A percentile compares a stretch with the other conserved stretches of the same genome.
These are phyloP conservation scores for Neofelis nebulosa DNA, from an alignment of 2,113 vertebrate species.

Conservation along the genomic window DNA sequence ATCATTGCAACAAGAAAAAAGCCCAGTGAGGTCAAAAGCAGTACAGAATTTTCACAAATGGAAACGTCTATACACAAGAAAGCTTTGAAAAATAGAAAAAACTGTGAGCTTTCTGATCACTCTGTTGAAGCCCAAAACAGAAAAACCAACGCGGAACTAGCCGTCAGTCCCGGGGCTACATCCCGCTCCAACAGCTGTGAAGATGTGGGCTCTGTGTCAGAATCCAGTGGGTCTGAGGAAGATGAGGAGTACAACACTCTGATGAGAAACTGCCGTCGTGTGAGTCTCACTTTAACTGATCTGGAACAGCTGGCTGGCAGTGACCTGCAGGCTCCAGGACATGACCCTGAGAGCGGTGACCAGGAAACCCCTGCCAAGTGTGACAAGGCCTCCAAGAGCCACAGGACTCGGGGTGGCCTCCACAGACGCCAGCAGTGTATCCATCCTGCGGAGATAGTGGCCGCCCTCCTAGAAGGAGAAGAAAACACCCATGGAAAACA, in stretches of 20 bases:
- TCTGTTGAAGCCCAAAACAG: conserved; percentile 44
- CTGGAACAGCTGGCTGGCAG: conserved; percentile 86
- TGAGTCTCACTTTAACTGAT: conserved; percentile 90
- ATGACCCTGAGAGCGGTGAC: neutral
- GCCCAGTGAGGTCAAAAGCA: neutral
- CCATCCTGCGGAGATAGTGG: conserved; percentile 91
- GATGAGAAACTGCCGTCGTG: conserved; percentile 87
- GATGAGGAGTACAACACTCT: conserved; percentile 90
- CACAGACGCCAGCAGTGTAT: conserved; percentile 73
- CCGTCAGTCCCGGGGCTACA: neutral
- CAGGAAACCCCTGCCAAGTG: neutral
- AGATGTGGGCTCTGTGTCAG: conserved; percentile 69
- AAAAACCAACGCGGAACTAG: neutral
- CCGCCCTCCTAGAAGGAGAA: conserved; percentile 86
- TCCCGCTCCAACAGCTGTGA: conserved; percentile 27
- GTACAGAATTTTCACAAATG: conserved; percentile 25
- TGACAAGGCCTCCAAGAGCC: neutral
- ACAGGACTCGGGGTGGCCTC: neutral
- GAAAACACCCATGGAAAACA: conserved; percentile 78
- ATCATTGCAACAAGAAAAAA: conserved; percentile 87
- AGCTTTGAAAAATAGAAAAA: conserved; percentile 7
- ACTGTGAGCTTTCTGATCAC: neutral
- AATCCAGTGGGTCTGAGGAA: conserved; percentile 72
- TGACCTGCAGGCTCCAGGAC: neutral
- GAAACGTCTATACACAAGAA: conserved; percentile 6